Conservation (phyloP, 2,888 invertebrate species). For the Rhagonycha lutea region DNA sequence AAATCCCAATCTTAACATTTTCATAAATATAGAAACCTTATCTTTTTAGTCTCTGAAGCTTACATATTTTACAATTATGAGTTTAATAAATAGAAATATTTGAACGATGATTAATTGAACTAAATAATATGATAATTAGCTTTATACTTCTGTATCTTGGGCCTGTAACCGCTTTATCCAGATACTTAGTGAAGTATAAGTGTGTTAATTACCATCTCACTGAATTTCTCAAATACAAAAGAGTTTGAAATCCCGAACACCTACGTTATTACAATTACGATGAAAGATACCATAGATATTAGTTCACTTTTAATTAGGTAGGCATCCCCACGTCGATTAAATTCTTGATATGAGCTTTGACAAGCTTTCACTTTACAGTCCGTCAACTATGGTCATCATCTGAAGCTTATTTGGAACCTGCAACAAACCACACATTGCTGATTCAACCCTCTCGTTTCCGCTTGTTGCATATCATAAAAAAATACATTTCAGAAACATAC, state of each 20-base stretch:
- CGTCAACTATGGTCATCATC: slow-evolving; percentile 5
- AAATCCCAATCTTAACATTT: slow-evolving; percentile 22
- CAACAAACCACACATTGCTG: slow-evolving; percentile 19
- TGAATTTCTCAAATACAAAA: slow-evolving; percentile 11
- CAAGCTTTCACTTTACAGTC: slow-evolving; percentile 7
- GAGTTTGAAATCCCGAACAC: slow-evolving; percentile 11
- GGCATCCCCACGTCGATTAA: slow-evolving; percentile 26
- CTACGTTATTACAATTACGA: slow-evolving; percentile 10
- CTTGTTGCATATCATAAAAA: slow-evolving; percentile 18
- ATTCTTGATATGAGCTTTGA: slow-evolving; percentile 15
- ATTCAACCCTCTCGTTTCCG: slow-evolving; percentile 14
- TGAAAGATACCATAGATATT: slow-evolving; percentile 15
- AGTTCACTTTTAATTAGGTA: slow-evolving; percentile 38
- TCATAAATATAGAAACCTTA: not conserved
- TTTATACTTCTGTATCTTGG: slow-evolving; percentile 43
- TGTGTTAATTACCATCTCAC: slow-evolving; percentile 18
- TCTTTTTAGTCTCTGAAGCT: slow-evolving; percentile 6
- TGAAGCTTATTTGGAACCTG: slow-evolving; percentile 15
- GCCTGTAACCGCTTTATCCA: slow-evolving; percentile 44
- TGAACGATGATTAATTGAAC: not conserved
- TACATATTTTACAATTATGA: slow-evolving; percentile 32
- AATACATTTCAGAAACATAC: slow-evolving; percentile 8
- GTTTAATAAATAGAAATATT: slow-evolving; percentile 3
- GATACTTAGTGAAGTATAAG: slow-evolving; percentile 39
- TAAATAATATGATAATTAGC: slow-evolving; percentile 8